These are phyloP conservation scores for Gila robusta DNA, from an alignment of 2,797 vertebrate genomes.

Conservation along the genomic window DNA sequence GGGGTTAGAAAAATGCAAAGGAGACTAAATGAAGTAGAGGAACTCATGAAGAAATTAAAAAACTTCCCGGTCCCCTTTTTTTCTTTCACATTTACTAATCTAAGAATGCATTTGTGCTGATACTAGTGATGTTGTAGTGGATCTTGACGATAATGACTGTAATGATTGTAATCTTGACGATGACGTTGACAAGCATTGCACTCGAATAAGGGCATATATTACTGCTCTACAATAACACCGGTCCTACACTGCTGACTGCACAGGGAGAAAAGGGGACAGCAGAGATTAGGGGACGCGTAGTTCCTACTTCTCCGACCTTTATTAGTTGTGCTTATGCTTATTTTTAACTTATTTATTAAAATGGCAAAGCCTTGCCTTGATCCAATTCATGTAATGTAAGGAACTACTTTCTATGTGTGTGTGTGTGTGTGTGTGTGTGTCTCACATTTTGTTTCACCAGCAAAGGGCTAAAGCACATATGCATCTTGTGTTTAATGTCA, in stretches of 20 bases:
- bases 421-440: constrained; percentile 18
- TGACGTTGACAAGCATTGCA: constrained; percentile 62
- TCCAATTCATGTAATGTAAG: constrained; percentile 45
- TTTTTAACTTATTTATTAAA: constrained; percentile 60
- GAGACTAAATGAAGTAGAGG: constrained; percentile 5
- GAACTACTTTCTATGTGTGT: constrained; percentile 51
- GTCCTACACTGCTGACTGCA: constrained; percentile 45
- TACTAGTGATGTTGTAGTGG: constrained; percentile 39
- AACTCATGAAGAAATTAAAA: constrained; percentile 14
- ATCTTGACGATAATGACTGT: constrained; percentile 41
- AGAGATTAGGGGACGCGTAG: background rate
- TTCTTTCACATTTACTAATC: constrained; percentile 25
- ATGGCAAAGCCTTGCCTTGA: constrained; percentile 36
- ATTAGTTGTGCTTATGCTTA: constrained; percentile 54
- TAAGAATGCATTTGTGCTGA: constrained; percentile 55
- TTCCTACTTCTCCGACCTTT: constrained; percentile 26
- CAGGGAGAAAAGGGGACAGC: constrained; percentile 34
- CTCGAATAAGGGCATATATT: constrained; percentile 52
- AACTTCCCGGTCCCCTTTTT: background rate
- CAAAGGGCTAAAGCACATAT: constrained; percentile 79
- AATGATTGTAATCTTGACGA: constrained; percentile 45
- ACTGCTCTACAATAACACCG: constrained; percentile 60
- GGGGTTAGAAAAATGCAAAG: constrained; percentile 2
- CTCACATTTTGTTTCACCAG: constrained; percentile 59
- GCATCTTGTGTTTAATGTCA: constrained; percentile 68